Conservation (phyloP, 2,113 vertebrate genomes). For the Taxidea taxus region DNA sequence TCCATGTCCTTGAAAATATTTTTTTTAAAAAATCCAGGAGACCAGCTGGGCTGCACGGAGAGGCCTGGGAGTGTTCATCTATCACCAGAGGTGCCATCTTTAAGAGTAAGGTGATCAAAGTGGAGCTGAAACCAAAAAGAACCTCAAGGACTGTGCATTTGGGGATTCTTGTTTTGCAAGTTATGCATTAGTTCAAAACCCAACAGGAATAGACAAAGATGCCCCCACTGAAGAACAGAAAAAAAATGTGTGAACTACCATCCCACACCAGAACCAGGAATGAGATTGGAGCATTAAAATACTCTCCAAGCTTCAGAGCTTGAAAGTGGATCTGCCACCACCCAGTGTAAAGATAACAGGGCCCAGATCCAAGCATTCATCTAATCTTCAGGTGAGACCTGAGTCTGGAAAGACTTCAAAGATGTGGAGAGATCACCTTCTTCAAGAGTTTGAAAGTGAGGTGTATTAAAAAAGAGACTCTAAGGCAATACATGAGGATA, state of each 20-base stretch:
- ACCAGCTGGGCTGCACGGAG: neutral
- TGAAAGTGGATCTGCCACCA: neutral
- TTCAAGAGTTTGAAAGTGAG: neutral
- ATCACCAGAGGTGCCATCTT: neutral
- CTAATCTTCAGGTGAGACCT: neutral
- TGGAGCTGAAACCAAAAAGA: neutral
- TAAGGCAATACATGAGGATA: neutral
- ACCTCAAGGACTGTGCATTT: neutral
- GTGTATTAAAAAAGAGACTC: neutral
- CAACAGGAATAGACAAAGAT: neutral
- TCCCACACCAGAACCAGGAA: neutral
- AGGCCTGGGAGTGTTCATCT: neutral
- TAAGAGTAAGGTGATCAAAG: neutral
- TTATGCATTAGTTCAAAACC: neutral
- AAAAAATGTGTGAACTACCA: neutral
- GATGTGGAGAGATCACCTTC: neutral
- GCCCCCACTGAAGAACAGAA: neutral
- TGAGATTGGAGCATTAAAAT: neutral
- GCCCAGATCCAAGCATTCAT: neutral
- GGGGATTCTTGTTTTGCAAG: neutral
- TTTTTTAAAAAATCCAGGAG: neutral
- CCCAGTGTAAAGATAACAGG: neutral
- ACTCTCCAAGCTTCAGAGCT: neutral
- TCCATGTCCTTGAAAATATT: neutral
- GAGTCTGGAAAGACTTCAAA: neutral